Evolutionary conservation across 1,140 invertebrate species (phyloP).

Genomic region (Pomphorhynchus laevis): DNA sequence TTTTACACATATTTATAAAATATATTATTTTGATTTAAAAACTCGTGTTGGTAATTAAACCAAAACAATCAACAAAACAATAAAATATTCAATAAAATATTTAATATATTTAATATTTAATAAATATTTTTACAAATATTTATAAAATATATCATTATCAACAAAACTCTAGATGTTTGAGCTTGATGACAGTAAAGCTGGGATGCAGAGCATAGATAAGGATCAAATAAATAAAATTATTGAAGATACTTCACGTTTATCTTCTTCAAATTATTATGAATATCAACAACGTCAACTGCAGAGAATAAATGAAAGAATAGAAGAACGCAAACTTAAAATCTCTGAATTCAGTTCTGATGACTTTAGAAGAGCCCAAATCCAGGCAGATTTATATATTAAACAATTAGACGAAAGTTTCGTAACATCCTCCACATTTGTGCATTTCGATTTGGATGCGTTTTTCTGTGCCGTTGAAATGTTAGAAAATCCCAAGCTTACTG

Average conservation of each 20-base stretch:
- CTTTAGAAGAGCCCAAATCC: conserved; percentile 10
- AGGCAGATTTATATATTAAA: conserved; percentile 20
- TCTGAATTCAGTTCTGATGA: conserved; percentile 17
- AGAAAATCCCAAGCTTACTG: conserved; percentile 25
- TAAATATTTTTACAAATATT: no score
- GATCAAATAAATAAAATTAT: conserved; percentile 27
- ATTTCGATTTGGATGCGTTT: conserved; percentile 33
- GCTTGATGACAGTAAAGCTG: conserved; percentile 24
- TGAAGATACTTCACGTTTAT: conserved; percentile 20
- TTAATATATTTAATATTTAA: no score
- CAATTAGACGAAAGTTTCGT: conserved; percentile 19
- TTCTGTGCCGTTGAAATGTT: conserved; percentile 31
- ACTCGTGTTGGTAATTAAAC: no score
- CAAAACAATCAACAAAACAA: no score
- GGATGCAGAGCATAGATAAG: conserved; percentile 26
- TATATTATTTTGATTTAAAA: no score
- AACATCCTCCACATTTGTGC: conserved; percentile 25
- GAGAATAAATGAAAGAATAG: conserved; percentile 21
- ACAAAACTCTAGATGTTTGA: no score
- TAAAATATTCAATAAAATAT: no score
- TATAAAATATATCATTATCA: no score
- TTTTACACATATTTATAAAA: no score
- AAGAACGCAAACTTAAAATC: conserved; percentile 14
- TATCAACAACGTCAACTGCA: conserved; percentile 21
- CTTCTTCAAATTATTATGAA: conserved; percentile 25